Conservation (phyloP, 2,113 vertebrate genomes). For the Elanoides forficatus region DNA sequence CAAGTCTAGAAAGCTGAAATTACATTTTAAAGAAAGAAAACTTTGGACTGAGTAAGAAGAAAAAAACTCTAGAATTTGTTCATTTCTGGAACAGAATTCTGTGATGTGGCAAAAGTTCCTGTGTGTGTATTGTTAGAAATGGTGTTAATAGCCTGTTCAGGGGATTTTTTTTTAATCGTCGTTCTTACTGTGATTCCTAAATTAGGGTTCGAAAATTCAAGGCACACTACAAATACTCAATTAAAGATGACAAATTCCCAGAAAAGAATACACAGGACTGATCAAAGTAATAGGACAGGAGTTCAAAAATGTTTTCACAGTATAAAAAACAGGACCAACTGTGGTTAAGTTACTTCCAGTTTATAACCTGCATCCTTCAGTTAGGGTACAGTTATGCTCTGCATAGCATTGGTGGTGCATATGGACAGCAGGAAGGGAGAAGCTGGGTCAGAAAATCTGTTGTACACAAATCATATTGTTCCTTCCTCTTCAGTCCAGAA, state of each 20-base stretch:
- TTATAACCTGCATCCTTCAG: background rate
- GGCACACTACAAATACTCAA: background rate
- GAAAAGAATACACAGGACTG: background rate
- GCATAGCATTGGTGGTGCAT: background rate
- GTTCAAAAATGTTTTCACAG: background rate
- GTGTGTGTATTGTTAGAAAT: background rate
- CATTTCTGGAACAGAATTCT: background rate
- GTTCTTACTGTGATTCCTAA: background rate
- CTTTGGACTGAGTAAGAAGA: background rate
- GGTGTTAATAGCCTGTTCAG: background rate
- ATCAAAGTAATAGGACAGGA: background rate
- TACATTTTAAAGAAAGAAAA: background rate
- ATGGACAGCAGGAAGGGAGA: background rate
- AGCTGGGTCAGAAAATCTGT: background rate
- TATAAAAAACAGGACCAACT: background rate
- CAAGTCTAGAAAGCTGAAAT: background rate
- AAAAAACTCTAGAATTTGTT: background rate
- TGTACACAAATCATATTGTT: background rate
- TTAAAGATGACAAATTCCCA: background rate
- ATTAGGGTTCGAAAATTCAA: background rate
- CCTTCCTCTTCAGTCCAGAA: background rate
- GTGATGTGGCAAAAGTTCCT: background rate
- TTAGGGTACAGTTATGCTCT: background rate
- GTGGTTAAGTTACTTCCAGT: background rate
- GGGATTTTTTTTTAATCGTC: background rate